phyloP scores from a whole-genome alignment of 2,888 invertebrate species.

The Drosophila setosimentum region DNA sequence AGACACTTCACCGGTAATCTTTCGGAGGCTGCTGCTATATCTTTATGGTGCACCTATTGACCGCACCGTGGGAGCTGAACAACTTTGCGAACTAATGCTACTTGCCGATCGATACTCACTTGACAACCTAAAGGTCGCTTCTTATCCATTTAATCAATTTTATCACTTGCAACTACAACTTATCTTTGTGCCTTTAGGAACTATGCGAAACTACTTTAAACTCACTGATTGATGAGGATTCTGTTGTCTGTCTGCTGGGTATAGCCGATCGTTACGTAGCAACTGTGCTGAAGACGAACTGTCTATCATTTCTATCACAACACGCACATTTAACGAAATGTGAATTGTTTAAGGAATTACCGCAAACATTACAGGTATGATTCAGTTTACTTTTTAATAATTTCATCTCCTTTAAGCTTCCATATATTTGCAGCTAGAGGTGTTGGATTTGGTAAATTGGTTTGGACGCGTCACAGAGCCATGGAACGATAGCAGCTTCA shows the following conservation, averaged over 20 bases:
- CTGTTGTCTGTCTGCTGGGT: constrained; percentile 88
- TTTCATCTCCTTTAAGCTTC: background rate
- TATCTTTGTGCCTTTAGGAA: constrained; percentile 82
- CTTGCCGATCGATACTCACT: constrained; percentile 88
- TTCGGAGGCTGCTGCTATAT: constrained; percentile 88
- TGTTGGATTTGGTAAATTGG: constrained; percentile 83
- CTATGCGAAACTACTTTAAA: constrained; percentile 88
- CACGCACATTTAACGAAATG: constrained; percentile 80
- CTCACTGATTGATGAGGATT: constrained; percentile 88
- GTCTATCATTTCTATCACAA: constrained; percentile 83
- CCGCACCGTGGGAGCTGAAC: constrained; percentile 85
- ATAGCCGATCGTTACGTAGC: constrained; percentile 90
- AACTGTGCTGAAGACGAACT: constrained; percentile 79
- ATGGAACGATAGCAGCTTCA: constrained; percentile 79
- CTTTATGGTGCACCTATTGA: constrained; percentile 88
- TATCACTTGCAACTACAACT: background rate
- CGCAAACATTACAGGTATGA: constrained; percentile 78
- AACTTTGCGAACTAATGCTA: constrained; percentile 88
- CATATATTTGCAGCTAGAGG: constrained; percentile 71
- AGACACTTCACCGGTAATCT: constrained; percentile 88
- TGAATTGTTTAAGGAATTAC: constrained; percentile 82
- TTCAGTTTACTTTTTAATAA: background rate
- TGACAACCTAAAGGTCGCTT: constrained; percentile 87
- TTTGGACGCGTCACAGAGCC: constrained; percentile 83
- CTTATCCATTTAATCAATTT: too few relatives aligned